A percentile compares a stretch with the other conserved stretches of the same genome.
Evolutionary conservation across 2,888 invertebrate species (phyloP).

Genomic region (Colostygia pectinataria): DNA sequence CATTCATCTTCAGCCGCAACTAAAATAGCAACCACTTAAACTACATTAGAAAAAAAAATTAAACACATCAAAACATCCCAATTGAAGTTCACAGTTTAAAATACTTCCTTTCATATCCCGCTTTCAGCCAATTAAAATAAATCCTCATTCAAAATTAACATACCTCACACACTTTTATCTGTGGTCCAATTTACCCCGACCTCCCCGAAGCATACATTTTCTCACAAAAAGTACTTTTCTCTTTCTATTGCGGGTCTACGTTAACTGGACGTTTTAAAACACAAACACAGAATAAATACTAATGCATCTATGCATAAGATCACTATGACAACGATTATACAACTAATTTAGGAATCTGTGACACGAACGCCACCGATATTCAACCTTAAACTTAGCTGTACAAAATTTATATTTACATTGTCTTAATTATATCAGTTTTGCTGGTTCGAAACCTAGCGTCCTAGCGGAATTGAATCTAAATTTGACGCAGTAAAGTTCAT

Average conservation of each 20-base stretch:
- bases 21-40: constrained; percentile 33
- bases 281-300: constrained; percentile 26
- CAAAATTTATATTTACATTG: not conserved
- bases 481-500: not conserved
- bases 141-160: constrained; percentile 64
- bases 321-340: not conserved
- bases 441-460: not conserved
- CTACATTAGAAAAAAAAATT: constrained; percentile 22
- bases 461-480: not conserved
- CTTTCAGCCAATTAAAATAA: constrained; percentile 62
- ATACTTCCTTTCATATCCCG: constrained; percentile 52
- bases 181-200: constrained; percentile 19
- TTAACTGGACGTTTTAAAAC: constrained; percentile 53
- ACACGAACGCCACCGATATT: not conserved
- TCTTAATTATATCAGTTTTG: not conserved
- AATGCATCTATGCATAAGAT: not conserved
- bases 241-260: constrained; percentile 31
- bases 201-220: constrained; percentile 7
- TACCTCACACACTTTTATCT: constrained; percentile 56
- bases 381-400: not conserved
- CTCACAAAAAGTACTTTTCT: constrained; percentile 2
- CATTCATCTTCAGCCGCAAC: constrained; percentile 22
- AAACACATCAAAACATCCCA: constrained; percentile 40
- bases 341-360: not conserved
- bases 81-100: constrained; percentile 37